Base-by-base conservation (phyloP, 2,888 invertebrate species). In the Argyresthia albistria region DNA sequence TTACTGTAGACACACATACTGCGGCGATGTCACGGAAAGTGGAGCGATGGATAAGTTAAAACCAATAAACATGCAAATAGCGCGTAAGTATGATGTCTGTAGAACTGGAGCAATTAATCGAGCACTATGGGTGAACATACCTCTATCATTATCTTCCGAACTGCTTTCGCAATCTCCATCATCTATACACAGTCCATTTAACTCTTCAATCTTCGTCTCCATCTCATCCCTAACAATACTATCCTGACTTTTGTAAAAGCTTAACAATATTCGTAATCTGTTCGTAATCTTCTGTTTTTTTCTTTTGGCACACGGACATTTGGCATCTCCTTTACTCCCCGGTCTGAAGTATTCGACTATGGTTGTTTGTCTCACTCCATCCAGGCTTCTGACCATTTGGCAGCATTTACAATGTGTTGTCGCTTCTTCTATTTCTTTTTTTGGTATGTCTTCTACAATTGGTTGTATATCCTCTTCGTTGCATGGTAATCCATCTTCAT, bases 351-450 rank as follows among this genome's bases (percentile, higher is more conserved):
- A 87, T 43, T 86, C 83, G 0, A 71, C 76, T 14, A 87, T 80
- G 0, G 56, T 37, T 0, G 67, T 68, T 43, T 81, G 83, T 54
- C 61, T 64, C 1, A 54, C 11, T 54, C 68, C 79, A 8, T 64
- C 64, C 37, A 80, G 74, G 37, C 60, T 75, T 52, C 67, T 71
- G 1, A 84, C 43, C 8, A 73, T 37, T 0, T 65, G 10, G 57
- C 87, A 87, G 53, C 86, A 87, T 1, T 61, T 57, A 39, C 87
- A 87, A 52, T 84, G 86, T 16, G 0, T 69, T 16, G 12, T 50
- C 6, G 45, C 12, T 45, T 45, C 12, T 45, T 36, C 35, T 6
- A 35, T 12, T 46, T 51, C 46, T 15, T 10, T 52, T 3, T 36
- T 54, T 1, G 52, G 52, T n/a, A 51, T 39, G 36, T 56, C 53